Evolutionary conservation across 2,888 invertebrate species (phyloP).

Genomic region (Labia minor): DNA sequence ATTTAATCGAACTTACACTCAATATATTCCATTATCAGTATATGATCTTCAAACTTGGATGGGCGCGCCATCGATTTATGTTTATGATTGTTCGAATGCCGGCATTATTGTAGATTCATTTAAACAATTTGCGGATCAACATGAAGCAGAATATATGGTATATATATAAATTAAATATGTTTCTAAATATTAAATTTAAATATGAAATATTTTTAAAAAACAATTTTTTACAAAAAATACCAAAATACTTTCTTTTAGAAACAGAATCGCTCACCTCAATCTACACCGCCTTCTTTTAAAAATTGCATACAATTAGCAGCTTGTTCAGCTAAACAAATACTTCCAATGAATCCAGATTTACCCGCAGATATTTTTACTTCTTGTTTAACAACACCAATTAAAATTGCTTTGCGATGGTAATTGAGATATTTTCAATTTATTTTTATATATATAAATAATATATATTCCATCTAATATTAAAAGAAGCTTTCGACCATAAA

Average conservation of each 20-base stretch:
- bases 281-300: slow-evolving; percentile 53
- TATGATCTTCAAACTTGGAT: slow-evolving; percentile 99
- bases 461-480: too few species aligned
- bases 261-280: slow-evolving; percentile 30
- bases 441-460: slow-evolving; percentile 2
- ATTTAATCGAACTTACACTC: slow-evolving; percentile 94
- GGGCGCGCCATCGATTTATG: slow-evolving; percentile 97
- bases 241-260: slow-evolving; percentile 32
- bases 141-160: slow-evolving; percentile 68
- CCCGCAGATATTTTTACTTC: slow-evolving; percentile 97
- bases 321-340: slow-evolving; percentile 81
- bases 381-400: slow-evolving; percentile 96
- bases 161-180: too few species aligned
- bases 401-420: slow-evolving; percentile 84
- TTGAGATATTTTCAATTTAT: slow-evolving; percentile 23
- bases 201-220: neutral
- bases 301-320: slow-evolving; percentile 96
- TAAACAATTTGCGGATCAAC: slow-evolving; percentile 80
- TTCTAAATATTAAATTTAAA: neutral
- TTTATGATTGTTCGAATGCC: slow-evolving; percentile 98
- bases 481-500: too few species aligned
- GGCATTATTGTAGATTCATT: slow-evolving; percentile 90
- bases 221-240: neutral
- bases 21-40: slow-evolving; percentile 96
- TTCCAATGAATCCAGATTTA: slow-evolving; percentile 94